phyloP scores from a whole-genome alignment of 2,888 invertebrate species.

The Metacarcinus magister region DNA sequence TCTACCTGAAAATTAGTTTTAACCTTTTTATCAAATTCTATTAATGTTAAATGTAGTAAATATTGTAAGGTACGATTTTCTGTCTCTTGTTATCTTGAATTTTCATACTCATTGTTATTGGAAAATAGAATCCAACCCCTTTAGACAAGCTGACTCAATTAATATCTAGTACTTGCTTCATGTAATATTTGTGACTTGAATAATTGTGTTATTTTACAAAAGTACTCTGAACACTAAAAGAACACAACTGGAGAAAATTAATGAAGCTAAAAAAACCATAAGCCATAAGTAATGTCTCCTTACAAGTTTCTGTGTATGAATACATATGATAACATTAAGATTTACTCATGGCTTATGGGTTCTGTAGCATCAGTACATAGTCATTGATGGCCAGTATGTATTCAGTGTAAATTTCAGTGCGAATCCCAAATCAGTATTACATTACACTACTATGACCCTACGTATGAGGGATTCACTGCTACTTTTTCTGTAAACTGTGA shows the following conservation, averaged over 20 bases:
- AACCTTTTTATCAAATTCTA: neutral
- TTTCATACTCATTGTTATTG: neutral
- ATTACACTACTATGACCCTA: neutral
- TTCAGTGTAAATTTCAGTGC: neutral
- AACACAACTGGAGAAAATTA: neutral
- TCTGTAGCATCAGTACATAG: neutral
- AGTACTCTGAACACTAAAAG: neutral
- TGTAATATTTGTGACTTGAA: neutral
- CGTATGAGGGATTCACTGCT: neutral
- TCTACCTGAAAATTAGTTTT: neutral
- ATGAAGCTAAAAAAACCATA: neutral
- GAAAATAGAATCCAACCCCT: neutral
- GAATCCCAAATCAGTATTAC: neutral
- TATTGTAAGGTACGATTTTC: neutral
- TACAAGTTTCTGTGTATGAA: neutral
- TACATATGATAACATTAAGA: neutral
- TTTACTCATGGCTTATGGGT: neutral
- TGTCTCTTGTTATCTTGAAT: neutral
- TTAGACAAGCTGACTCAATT: neutral
- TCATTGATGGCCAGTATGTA: neutral
- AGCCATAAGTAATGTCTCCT: neutral
- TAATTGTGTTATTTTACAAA: neutral
- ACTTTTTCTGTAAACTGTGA: neutral
- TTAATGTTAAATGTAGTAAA: neutral
- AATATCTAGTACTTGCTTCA: neutral